Conservation (phyloP, 2,797 vertebrate species). For the Lutjanus argentimaculatus region DNA sequence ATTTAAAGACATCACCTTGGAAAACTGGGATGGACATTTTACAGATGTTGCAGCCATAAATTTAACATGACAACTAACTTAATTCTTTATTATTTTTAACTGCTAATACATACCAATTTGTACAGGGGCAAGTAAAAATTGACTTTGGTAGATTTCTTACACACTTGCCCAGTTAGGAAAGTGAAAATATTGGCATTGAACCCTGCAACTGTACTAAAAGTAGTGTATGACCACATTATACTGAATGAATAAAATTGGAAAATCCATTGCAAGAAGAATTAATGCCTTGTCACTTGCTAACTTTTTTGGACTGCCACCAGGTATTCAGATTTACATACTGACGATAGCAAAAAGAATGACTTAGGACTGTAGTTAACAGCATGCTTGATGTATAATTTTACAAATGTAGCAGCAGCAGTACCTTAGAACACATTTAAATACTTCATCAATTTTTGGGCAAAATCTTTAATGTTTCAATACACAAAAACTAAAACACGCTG, state of each 20-base stretch:
- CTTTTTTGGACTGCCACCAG: neutral
- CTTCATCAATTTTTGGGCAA: slow-evolving; percentile 22
- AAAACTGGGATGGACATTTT: no score
- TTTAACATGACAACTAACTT: no score
- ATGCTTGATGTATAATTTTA: neutral
- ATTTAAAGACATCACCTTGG: no score
- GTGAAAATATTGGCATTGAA: no score
- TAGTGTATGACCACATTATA: neutral
- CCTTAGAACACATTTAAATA: slow-evolving; percentile 11
- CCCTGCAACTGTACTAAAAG: no score
- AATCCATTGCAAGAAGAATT: neutral
- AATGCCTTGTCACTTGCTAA: neutral
- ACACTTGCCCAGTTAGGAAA: no score
- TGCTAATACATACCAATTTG: no score
- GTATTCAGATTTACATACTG: neutral
- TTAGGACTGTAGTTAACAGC: neutral
- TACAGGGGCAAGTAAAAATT: no score
- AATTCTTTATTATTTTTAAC: neutral
- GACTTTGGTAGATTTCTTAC: no score
- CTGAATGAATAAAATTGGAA: neutral
- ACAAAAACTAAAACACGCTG: slow-evolving; percentile 33
- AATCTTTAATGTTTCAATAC: slow-evolving; percentile 38
- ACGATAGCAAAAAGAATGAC: neutral
- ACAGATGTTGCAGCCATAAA: no score
- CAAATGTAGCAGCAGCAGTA: neutral